Conservation (phyloP, 2,888 invertebrate genomes). For the Psylliodes chrysocephalus region DNA sequence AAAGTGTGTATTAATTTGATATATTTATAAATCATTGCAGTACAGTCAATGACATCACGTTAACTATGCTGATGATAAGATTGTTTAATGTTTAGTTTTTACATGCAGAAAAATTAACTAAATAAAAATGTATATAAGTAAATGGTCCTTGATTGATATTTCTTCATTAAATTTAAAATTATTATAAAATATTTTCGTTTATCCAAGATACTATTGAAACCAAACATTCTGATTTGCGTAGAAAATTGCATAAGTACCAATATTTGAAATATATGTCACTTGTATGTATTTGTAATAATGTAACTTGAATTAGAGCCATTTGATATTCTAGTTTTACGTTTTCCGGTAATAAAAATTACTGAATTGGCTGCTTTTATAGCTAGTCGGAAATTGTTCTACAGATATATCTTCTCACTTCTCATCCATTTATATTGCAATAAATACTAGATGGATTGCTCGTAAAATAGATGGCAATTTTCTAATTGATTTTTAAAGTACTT, state of each 20-base stretch:
- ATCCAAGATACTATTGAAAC: no score
- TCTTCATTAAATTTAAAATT: no score
- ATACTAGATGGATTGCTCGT: not conserved
- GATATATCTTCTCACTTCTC: not conserved
- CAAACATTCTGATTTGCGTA: no score
- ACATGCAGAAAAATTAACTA: no score
- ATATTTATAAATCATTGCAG: constrained; percentile 15
- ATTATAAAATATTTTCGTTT: no score
- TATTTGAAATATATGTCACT: no score
- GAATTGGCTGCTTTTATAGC: not conserved
- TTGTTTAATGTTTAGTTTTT: no score
- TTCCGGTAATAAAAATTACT: not conserved
- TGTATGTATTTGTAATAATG: not conserved
- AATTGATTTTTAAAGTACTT: not conserved
- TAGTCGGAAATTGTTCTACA: not conserved
- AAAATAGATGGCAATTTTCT: not conserved
- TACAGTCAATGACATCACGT: constrained; percentile 33
- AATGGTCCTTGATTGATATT: no score
- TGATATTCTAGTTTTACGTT: not conserved
- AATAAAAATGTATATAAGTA: no score
- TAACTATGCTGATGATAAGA: constrained; percentile 5
- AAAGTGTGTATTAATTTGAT: constrained; percentile 18
- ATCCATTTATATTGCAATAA: not conserved
- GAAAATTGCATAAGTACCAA: no score
- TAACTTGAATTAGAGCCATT: constrained; percentile 13